Evolutionary conservation across 2,888 invertebrate genomes (phyloP).

Genomic region (Lasioglossum oenotherae): DNA sequence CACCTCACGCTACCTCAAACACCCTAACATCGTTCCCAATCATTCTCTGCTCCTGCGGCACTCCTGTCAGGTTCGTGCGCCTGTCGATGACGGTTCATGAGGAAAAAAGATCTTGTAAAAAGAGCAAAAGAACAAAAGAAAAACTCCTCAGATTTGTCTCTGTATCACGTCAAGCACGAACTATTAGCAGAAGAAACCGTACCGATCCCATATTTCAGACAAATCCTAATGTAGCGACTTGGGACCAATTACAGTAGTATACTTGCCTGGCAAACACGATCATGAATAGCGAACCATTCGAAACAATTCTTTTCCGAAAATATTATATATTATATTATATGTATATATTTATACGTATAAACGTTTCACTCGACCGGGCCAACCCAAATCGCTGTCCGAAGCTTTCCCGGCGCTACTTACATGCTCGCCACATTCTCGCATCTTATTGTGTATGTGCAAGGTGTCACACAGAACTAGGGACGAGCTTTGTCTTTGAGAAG

Average conservation of each 20-base stretch:
- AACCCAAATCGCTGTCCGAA: constrained; percentile 72
- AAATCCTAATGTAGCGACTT: constrained; percentile 66
- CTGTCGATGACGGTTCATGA: constrained; percentile 41
- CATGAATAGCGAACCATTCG: constrained; percentile 9
- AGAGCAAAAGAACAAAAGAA: constrained; percentile 6
- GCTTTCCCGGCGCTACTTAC: constrained; percentile 62
- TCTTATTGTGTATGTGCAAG: constrained; percentile 51
- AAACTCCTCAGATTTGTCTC: constrained; percentile 28
- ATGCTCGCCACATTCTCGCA: constrained; percentile 72
- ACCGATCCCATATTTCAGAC: constrained; percentile 64
- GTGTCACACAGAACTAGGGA: constrained; percentile 12
- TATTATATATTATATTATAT: not conserved
- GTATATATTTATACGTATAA: not conserved
- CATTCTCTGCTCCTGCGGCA: constrained; percentile 67
- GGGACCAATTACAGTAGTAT: constrained; percentile 43
- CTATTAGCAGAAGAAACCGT: constrained; percentile 68
- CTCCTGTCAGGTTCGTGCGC: constrained; percentile 72
- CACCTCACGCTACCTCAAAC: constrained; percentile 83
- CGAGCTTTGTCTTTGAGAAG: constrained; percentile 2
- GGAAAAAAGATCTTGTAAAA: constrained; percentile 22
- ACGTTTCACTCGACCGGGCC: constrained; percentile 30
- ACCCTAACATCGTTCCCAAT: constrained; percentile 66
- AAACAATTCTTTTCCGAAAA: not conserved
- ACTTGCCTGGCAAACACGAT: constrained; percentile 30
- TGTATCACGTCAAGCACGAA: constrained; percentile 66